Percentiles rank a stretch among this genome's conserved stretches.
Evolutionary conservation across 2,797 vertebrate genomes (phyloP).

Genomic region (Brotogeris chrysoptera): DNA sequence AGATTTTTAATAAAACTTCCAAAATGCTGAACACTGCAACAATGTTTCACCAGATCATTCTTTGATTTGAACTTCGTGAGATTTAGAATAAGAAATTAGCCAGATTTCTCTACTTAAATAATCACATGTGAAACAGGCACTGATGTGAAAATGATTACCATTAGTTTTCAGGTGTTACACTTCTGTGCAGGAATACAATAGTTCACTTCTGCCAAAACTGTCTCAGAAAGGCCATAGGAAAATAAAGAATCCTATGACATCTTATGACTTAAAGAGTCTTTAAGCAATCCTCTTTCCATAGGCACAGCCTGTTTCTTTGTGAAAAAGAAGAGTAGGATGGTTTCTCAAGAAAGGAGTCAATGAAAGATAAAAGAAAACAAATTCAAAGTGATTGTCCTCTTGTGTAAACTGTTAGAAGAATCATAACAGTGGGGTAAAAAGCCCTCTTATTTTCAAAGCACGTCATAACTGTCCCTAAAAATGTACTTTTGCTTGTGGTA

Average conservation of each 20-base stretch:
- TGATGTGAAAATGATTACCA: not conserved
- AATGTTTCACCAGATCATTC: not conserved
- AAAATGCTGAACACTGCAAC: not conserved
- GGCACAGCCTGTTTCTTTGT: not conserved
- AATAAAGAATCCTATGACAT: not conserved
- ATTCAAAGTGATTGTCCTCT: not conserved
- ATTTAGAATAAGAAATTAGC: not conserved
- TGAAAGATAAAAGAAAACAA: not conserved
- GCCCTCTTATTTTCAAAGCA: not conserved
- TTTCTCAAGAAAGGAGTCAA: not conserved
- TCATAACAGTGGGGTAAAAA: not conserved
- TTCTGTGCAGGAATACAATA: not conserved
- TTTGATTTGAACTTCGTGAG: not conserved
- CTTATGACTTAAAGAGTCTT: not conserved
- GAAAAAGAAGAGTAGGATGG: not conserved
- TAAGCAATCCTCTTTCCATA: not conserved
- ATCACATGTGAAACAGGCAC: not conserved
- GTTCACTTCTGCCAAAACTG: not conserved
- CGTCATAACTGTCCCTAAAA: not conserved
- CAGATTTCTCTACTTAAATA: not conserved
- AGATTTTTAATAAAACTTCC: not conserved
- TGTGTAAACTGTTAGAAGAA: not conserved
- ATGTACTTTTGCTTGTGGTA: not conserved
- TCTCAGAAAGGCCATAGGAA: not conserved
- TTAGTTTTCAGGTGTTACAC: not conserved